phyloP scores from a whole-genome alignment of 2,797 vertebrate genomes.

The Heteromormyrus szaboi region DNA sequence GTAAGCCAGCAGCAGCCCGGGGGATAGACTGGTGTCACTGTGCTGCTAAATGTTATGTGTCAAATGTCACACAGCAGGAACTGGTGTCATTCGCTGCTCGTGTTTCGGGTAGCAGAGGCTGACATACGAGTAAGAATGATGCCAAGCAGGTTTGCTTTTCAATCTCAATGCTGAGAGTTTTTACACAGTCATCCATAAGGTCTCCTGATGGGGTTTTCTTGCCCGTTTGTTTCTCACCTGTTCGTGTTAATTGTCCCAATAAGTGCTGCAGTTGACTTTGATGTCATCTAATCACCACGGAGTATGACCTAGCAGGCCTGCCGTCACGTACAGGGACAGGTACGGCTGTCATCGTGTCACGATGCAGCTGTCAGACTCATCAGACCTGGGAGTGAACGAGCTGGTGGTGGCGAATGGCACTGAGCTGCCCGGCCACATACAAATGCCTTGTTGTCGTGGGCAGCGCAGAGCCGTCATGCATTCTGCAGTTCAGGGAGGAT shows the following conservation, averaged over 20 bases:
- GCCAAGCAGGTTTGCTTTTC: not conserved
- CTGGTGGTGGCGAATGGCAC: not conserved
- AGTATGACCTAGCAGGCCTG: not conserved
- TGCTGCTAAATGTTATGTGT: not conserved
- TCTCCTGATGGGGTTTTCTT: not conserved
- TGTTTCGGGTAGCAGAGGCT: not conserved
- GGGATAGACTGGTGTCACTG: not conserved
- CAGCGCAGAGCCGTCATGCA: not conserved
- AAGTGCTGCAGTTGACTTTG: not conserved
- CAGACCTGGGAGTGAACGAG: not conserved
- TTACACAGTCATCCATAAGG: not conserved
- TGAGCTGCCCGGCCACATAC: not conserved
- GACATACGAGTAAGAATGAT: not conserved
- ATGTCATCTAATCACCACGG: not conserved
- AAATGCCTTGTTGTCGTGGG: not conserved
- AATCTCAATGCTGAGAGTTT: not conserved
- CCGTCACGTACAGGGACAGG: not conserved
- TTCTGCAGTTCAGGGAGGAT: not conserved
- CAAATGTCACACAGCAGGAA: not conserved
- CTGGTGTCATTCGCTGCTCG: not conserved
- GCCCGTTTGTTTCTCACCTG: too few species aligned
- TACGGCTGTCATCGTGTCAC: not conserved
- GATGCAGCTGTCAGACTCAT: not conserved
- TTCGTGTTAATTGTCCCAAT: not conserved
- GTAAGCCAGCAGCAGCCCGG: conserved; percentile 52